These are phyloP conservation scores for Aphyosemion australe DNA, from an alignment of 2,113 vertebrate genomes.

Conservation along the genomic window DNA sequence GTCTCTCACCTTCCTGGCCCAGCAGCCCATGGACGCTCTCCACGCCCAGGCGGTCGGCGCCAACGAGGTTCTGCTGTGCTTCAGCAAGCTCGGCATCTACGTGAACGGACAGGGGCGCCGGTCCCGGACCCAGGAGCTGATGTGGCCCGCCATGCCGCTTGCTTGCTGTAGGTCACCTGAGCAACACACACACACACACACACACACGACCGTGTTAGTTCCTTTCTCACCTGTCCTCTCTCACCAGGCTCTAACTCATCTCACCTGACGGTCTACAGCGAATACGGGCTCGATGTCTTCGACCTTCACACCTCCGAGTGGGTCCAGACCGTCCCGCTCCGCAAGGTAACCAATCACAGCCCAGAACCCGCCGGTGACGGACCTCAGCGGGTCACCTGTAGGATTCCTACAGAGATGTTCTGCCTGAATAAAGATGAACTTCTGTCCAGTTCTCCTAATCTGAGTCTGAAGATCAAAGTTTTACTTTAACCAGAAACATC, in stretches of 20 bases:
- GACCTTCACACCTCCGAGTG: slow-evolving; percentile 91
- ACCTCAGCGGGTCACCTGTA: not conserved
- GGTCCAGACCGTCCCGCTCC: slow-evolving; percentile 94
- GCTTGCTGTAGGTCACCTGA: slow-evolving; percentile 86
- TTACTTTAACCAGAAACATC: too few relatives aligned
- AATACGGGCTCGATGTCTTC: slow-evolving; percentile 95
- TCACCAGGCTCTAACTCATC: slow-evolving; percentile 87
- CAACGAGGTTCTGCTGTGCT: slow-evolving; percentile 94
- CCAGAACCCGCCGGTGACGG: too few relatives aligned
- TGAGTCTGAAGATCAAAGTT: too few relatives aligned
- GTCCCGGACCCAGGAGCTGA: slow-evolving; percentile 91
- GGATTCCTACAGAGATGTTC: too few relatives aligned
- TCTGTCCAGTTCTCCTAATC: too few relatives aligned
- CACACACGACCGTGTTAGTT: too few relatives aligned
- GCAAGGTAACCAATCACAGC: slow-evolving; percentile 79
- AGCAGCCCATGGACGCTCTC: slow-evolving; percentile 91
- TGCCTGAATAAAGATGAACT: too few relatives aligned
- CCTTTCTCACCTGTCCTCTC: not conserved
- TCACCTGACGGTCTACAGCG: slow-evolving; percentile 93
- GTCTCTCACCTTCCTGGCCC: slow-evolving; percentile 92
- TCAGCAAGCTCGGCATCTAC: slow-evolving; percentile 94
- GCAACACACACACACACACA: too few relatives aligned
- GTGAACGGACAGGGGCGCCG: slow-evolving; percentile 93
- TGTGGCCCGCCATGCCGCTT: slow-evolving; percentile 94
- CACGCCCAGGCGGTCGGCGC: slow-evolving; percentile 89